Evolutionary conservation across 64 coral and sea anemone species (phyloP).

Genomic region (Hydrozoanthus tunicans): DNA sequence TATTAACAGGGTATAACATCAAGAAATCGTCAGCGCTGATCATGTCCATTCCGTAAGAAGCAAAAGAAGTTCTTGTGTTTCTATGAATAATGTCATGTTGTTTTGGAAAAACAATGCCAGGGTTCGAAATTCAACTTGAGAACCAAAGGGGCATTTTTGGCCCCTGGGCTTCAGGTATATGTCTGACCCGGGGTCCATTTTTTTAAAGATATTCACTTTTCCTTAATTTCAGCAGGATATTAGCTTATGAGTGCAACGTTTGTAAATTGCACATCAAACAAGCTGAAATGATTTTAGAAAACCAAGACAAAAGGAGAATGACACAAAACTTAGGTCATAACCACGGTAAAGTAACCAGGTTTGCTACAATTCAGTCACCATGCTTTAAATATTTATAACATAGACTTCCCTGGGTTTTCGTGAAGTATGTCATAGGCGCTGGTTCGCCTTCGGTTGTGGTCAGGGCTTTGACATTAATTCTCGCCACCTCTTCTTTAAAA

Average conservation of each 20-base stretch:
- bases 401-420: neutral
- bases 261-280: too few relatives aligned
- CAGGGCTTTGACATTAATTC: neutral
- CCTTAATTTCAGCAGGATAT: too few relatives aligned
- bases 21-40: constrained; percentile 44
- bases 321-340: too few relatives aligned
- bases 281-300: too few relatives aligned
- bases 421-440: neutral
- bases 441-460: neutral
- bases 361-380: neutral
- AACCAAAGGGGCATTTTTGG: too few relatives aligned
- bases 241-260: too few relatives aligned
- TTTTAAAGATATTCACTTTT: too few relatives aligned
- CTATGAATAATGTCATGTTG: constrained; percentile 29
- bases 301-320: too few relatives aligned
- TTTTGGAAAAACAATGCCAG: neutral
- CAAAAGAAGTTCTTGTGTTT: neutral
- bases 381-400: neutral
- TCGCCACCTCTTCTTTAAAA: constrained; percentile 11
- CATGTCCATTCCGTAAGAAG: constrained; percentile 32
- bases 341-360: too few relatives aligned
- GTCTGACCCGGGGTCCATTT: too few relatives aligned
- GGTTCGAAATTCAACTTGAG: too few relatives aligned
- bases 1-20: neutral
- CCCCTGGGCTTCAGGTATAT: too few relatives aligned